A percentile compares a stretch with the other conserved stretches of the same genome.
Conservation (phyloP, 2,888 invertebrate species). For the Leucoptera coffeella region DNA sequence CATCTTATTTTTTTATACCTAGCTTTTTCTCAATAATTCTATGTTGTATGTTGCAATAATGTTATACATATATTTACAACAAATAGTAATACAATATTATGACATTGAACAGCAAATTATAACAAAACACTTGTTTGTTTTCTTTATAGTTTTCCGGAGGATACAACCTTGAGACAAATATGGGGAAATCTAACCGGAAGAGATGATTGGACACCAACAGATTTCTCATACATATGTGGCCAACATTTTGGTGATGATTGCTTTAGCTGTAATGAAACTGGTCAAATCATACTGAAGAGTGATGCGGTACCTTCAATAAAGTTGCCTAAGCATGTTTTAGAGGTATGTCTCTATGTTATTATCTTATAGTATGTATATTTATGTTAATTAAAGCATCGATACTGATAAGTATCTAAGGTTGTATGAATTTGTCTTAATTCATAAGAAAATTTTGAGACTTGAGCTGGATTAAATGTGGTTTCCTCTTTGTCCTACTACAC, state of each 20-base stretch:
- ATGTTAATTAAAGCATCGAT: background rate
- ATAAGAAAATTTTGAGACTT: too few relatives aligned
- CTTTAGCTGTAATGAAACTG: constrained; percentile 24
- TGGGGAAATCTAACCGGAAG: constrained; percentile 42
- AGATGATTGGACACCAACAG: constrained; percentile 41
- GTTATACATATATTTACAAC: too few relatives aligned
- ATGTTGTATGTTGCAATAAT: too few relatives aligned
- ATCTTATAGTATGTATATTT: too few relatives aligned
- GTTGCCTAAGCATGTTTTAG: constrained; percentile 35
- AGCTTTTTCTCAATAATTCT: too few relatives aligned
- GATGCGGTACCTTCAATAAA: constrained; percentile 38
- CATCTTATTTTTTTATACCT: too few relatives aligned
- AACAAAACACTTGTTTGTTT: too few relatives aligned
- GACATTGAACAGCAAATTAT: too few relatives aligned
- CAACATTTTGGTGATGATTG: constrained; percentile 43
- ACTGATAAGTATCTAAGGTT: background rate
- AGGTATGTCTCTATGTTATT: constrained; percentile 14
- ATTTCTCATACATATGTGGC: constrained; percentile 39
- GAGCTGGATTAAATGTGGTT: too few relatives aligned
- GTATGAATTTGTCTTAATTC: too few relatives aligned
- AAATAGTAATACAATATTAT: too few relatives aligned
- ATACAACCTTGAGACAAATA: constrained; percentile 24
- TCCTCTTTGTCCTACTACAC: too few relatives aligned
- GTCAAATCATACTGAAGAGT: constrained; percentile 24
- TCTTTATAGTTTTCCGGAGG: constrained; percentile 37